phyloP scores from a whole-genome alignment of 1,140 invertebrate genomes.

The Pemphigus obesinymphae region DNA sequence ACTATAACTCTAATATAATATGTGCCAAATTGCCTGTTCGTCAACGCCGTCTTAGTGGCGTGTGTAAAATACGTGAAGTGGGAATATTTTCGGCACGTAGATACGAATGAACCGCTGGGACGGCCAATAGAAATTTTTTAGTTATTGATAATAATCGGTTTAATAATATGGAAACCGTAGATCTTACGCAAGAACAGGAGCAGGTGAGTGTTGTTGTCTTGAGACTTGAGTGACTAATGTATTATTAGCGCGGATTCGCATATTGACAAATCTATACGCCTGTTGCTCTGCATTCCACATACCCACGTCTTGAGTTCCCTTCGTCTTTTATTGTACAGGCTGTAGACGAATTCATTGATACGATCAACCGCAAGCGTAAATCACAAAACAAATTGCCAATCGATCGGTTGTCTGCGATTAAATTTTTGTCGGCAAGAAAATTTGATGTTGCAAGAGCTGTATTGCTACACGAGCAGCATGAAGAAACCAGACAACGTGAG shows the following conservation, averaged over 20 bases:
- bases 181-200: background rate
- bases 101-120: constrained; percentile 2
- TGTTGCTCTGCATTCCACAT: background rate
- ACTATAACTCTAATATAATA: no score
- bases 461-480: constrained; percentile 83
- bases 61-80: no score
- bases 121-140: background rate
- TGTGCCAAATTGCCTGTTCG: background rate
- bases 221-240: background rate
- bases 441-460: constrained; percentile 87
- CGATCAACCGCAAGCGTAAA: constrained; percentile 62
- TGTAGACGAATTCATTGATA: constrained; percentile 71
- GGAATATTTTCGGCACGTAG: background rate
- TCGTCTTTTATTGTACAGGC: constrained; percentile 54
- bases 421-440: constrained; percentile 91
- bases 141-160: constrained; percentile 2
- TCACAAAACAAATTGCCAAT: constrained; percentile 59
- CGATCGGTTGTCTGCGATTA: constrained; percentile 79
- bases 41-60: background rate
- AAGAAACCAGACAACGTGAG: constrained; percentile 78
- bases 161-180: constrained; percentile 22
- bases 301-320: background rate
- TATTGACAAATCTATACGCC: background rate
- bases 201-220: background rate
- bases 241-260: background rate